Evolutionary conservation across 2,113 vertebrate species (phyloP).

Genomic region (Ibidorhyncha struthersii): DNA sequence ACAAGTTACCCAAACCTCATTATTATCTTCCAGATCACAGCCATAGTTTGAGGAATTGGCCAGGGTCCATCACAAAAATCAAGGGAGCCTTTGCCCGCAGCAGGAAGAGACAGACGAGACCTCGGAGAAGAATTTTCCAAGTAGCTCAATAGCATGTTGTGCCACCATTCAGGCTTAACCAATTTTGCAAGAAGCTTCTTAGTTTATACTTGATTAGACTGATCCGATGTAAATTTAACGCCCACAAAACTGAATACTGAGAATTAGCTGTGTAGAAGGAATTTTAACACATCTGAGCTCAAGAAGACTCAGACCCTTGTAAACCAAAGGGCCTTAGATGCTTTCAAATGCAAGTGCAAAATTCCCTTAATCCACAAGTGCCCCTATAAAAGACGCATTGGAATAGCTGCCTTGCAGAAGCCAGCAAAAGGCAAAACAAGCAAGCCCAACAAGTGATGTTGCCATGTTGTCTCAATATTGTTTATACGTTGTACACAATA

Average conservation of each 20-base stretch:
- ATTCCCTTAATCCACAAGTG: background rate
- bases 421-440: background rate
- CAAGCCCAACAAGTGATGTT: background rate
- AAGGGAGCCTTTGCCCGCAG: accelerated
- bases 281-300: background rate
- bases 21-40: background rate
- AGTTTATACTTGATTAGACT: background rate
- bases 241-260: background rate
- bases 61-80: background rate
- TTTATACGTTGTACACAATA: background rate
- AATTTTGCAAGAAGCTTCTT: background rate
- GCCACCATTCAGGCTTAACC: background rate
- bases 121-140: background rate
- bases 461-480: background rate
- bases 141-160: background rate
- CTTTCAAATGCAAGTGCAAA: background rate
- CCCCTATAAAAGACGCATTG: background rate
- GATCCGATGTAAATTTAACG: background rate
- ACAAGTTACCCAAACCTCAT: background rate
- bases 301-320: background rate
- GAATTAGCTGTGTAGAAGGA: background rate
- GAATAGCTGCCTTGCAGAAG: background rate
- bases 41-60: background rate
- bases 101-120: background rate
- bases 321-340: background rate